These are phyloP conservation scores for Sicus ferrugineus DNA, from an alignment of 2,888 invertebrate species.

Conservation along the genomic window DNA sequence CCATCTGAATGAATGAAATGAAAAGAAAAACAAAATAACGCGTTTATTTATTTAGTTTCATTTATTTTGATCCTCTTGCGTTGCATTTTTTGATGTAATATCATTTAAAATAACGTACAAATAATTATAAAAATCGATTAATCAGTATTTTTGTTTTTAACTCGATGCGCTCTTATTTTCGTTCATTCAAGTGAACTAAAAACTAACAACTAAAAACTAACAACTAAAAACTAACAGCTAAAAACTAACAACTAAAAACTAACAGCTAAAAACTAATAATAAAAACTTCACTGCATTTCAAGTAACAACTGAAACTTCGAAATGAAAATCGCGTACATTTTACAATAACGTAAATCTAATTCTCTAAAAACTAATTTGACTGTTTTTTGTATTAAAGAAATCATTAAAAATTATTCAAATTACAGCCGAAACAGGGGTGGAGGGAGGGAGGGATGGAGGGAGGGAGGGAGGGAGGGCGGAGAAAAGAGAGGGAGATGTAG, in stretches of 20 bases:
- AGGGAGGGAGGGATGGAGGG: not conserved
- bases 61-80: constrained; percentile 19
- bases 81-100: constrained; percentile 24
- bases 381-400: not conserved
- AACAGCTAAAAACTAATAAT: not conserved
- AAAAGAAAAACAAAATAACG: constrained; percentile 5
- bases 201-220: not conserved
- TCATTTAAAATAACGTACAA: constrained; percentile 16
- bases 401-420: not conserved
- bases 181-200: not conserved
- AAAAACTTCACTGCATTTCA: not conserved
- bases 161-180: not conserved
- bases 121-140: constrained; percentile 5
- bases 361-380: not conserved
- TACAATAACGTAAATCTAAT: constrained; percentile 6
- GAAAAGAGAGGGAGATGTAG: not conserved
- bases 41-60: constrained; percentile 9
- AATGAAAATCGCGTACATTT: not conserved
- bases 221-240: not conserved
- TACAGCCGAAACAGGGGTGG: not conserved
- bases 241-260: constrained; percentile 3
- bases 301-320: not conserved
- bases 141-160: not conserved
- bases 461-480: not conserved
- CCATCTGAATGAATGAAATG: no score